Percentiles rank a stretch among this genome's conserved stretches.
Evolutionary conservation across 2,797 vertebrate genomes (phyloP).

Genomic region (Scyliorhinus canicula): DNA sequence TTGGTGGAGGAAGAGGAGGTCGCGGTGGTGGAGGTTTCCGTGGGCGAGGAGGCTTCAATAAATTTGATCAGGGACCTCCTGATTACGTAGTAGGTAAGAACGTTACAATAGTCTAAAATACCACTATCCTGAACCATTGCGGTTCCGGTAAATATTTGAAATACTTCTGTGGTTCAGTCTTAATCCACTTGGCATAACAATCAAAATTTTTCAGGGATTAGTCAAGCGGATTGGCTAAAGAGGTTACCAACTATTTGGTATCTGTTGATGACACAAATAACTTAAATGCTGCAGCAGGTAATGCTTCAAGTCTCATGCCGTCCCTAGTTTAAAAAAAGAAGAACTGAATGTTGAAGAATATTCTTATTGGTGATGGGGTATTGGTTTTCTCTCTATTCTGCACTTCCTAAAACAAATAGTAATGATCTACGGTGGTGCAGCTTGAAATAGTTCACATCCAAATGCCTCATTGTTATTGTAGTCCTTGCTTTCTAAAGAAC

Average conservation of each 20-base stretch:
- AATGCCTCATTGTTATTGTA: not conserved
- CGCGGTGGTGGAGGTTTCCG: constrained; percentile 56
- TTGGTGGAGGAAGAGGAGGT: constrained; percentile 47
- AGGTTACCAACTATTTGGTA: not conserved
- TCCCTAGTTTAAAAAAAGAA: not conserved
- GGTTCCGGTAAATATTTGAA: not conserved
- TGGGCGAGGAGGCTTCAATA: constrained; percentile 80
- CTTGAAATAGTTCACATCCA: not conserved
- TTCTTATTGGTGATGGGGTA: not conserved
- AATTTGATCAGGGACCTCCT: constrained; percentile 79
- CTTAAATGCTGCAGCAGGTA: not conserved
- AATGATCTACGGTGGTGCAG: not conserved
- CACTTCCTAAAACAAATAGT: not conserved
- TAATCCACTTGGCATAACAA: too few species aligned
- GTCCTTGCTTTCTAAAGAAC: not conserved
- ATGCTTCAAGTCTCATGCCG: not conserved
- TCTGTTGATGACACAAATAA: not conserved
- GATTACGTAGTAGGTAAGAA: constrained; percentile 79
- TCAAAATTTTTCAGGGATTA: not conserved
- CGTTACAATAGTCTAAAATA: not conserved
- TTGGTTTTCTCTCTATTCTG: not conserved
- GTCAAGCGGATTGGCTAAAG: not conserved
- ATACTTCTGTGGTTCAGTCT: not conserved
- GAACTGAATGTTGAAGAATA: not conserved
- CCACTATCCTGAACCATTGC: not conserved